Conservation (phyloP, 2,797 vertebrate genomes). For the Falco rusticolus region DNA sequence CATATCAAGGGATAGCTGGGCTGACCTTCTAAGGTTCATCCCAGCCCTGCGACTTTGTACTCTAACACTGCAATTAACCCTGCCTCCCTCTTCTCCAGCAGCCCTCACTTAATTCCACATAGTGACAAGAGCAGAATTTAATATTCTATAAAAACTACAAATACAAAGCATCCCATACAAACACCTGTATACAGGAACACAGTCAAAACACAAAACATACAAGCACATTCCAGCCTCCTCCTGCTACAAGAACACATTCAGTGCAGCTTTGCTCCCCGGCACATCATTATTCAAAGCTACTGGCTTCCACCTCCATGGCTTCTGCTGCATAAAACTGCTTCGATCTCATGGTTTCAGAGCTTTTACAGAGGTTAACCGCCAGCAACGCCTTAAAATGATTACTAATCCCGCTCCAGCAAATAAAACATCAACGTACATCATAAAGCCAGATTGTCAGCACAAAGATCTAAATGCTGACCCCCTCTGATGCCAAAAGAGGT, state of each 20-base stretch:
- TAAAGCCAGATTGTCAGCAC: neutral
- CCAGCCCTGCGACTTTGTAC: neutral
- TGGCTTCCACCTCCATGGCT: neutral
- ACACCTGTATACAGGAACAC: no score
- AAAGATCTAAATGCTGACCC: neutral
- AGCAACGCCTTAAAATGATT: neutral
- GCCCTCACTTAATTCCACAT: neutral
- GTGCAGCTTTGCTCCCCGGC: neutral
- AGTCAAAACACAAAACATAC: neutral
- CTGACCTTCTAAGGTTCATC: neutral
- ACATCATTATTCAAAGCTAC: neutral
- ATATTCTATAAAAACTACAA: neutral
- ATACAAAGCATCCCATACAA: neutral
- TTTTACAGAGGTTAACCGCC: neutral
- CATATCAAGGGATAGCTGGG: accelerated
- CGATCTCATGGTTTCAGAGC: neutral
- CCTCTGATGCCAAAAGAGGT: neutral
- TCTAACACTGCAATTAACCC: neutral
- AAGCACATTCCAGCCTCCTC: neutral
- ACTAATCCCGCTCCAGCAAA: neutral
- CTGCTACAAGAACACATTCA: neutral
- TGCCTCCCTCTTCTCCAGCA: neutral
- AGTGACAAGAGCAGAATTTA: neutral
- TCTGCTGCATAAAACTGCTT: neutral
- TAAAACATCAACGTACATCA: accelerated